Conservation (phyloP, 2,113 vertebrate species). For the Arizona elegans region DNA sequence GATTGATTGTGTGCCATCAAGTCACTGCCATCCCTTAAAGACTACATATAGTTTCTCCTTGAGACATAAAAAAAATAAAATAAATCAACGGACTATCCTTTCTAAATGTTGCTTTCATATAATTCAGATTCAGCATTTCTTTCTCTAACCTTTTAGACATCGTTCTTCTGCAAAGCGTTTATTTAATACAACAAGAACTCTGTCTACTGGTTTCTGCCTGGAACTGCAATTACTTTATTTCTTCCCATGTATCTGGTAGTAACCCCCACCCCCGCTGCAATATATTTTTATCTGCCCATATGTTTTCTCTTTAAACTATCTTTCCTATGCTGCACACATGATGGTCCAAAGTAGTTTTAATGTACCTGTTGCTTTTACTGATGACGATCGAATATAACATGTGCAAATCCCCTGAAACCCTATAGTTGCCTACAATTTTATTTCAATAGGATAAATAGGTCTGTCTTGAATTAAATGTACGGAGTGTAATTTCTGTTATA, state of each 20-base stretch:
- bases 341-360: slow-evolving; percentile 3
- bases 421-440: not conserved
- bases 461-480: not conserved
- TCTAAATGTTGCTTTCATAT: not conserved
- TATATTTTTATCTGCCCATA: not conserved
- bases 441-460: not conserved
- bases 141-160: not conserved
- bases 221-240: not conserved
- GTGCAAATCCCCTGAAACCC: not conserved
- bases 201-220: not conserved
- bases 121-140: slow-evolving; percentile 2
- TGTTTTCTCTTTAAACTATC: not conserved
- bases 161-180: slow-evolving; percentile 9
- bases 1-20: not conserved
- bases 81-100: not conserved
- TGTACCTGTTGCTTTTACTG: not conserved
- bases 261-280: not conserved
- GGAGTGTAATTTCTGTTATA: not conserved
- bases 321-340: not conserved
- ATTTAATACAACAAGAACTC: not conserved
- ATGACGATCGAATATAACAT: not conserved
- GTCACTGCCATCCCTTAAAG: not conserved
- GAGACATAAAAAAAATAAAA: not conserved
- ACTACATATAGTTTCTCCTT: not conserved
- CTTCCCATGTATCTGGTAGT: not conserved